Conservation (phyloP, 53 echinoderm and acorn worm genomes). For the Holothuria scabra region DNA sequence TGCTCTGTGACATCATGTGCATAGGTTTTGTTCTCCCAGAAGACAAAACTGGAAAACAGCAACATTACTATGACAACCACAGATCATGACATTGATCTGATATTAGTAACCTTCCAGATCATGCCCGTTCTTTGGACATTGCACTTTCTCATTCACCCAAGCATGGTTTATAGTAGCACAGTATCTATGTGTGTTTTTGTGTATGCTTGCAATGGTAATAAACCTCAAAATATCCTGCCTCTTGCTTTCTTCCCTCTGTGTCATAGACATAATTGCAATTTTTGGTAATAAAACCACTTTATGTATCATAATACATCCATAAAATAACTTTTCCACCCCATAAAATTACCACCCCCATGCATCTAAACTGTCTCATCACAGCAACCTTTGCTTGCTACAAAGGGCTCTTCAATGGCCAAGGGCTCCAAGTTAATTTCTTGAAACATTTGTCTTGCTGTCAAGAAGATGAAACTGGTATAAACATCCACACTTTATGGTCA, state of each 20-base stretch:
- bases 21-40: too few species aligned
- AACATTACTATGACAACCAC: too few species aligned
- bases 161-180: too few species aligned
- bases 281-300: background rate
- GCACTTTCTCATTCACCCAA: too few species aligned
- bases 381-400: slow-evolving; percentile 15
- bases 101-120: too few species aligned
- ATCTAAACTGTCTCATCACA: background rate
- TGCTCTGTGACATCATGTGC: too few species aligned
- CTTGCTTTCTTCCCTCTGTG: background rate
- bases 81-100: too few species aligned
- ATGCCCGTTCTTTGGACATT: too few species aligned
- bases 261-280: background rate
- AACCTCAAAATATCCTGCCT: too few species aligned
- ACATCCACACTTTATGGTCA: slow-evolving; percentile 45
- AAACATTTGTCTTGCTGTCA: slow-evolving; percentile 45
- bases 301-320: slow-evolving; percentile 38
- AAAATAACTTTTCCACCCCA: slow-evolving; percentile 23
- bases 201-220: too few species aligned
- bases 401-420: background rate
- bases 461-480: slow-evolving; percentile 29
- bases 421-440: slow-evolving; percentile 8
- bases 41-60: too few species aligned
- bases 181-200: too few species aligned
- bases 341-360: slow-evolving; percentile 6